Evolutionary conservation across 2,113 vertebrate genomes (phyloP), one percentile per base, ranked within the genome.

Genomic region (Ia io): DNA sequence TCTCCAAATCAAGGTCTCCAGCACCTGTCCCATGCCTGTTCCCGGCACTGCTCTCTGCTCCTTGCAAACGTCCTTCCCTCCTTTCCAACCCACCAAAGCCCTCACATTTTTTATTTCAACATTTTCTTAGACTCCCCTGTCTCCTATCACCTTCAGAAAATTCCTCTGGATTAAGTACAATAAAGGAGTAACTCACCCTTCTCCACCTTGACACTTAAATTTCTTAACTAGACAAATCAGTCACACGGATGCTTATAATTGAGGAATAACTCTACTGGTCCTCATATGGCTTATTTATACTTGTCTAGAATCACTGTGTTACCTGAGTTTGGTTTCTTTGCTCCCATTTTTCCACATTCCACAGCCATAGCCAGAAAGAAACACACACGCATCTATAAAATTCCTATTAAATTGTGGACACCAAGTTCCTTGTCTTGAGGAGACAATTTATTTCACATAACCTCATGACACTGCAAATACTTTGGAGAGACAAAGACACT

Each of bases 221-320:
- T 86, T 93, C 53, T 71, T 83, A 51, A 76, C 13, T 51, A 77
- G 93, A 94, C n/a, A 88, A 82, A 73, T 63, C n/a, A 65, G 61
- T 90, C 53, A 78, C 10, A 35, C 2, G 37, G 32, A 86, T 32
- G 56, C 22, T 65, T 61, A 80, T 42, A n/a, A 59, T 40, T 47
- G 40, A 28, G 10, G 10, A 90, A 35, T 69, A 65, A 76, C 12
- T 18, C 61, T 40, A 16, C 20, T 73, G 40, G n/a, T 87, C 23
- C 69, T 30, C n/a, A 59, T 4, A 51, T 0, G 20, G 35, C 30
- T 84, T 37, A 92, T 80, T 94, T 49, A 32, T 76, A 83, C 80
- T 84, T 51, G 18, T 51, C 4, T 37, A 1, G 82, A 83, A 63
- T n/a, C 17, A 32, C 67, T 40, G 28, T 51, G 6, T 85, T 40